phyloP scores from a whole-genome alignment of 2,888 invertebrate species.

The Ptilodon capucinus region DNA sequence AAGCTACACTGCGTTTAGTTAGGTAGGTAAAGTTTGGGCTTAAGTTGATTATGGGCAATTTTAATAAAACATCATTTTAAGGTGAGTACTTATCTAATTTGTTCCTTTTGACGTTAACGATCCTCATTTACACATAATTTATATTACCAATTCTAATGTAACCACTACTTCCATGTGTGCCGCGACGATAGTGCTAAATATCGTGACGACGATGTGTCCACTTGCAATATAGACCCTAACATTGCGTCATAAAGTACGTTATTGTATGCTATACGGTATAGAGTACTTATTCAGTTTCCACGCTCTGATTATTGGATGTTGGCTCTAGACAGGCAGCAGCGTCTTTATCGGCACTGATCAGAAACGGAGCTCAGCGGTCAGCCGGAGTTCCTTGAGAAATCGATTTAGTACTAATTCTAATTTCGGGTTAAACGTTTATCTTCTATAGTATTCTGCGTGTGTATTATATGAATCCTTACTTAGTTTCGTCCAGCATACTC shows the following conservation, averaged over 20 bases:
- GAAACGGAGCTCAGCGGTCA: constrained; percentile 56
- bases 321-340: constrained; percentile 80
- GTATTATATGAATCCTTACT: too few relatives aligned
- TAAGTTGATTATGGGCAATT: too few relatives aligned
- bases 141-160: constrained; percentile 15
- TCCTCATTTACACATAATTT: constrained; percentile 14
- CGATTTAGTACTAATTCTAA: constrained; percentile 29
- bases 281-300: constrained; percentile 76
- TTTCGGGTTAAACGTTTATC: too few relatives aligned
- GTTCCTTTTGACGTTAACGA: not conserved
- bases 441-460: too few relatives aligned
- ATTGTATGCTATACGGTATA: constrained; percentile 46
- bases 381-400: constrained; percentile 57
- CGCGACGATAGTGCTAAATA: constrained; percentile 25
- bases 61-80: too few relatives aligned
- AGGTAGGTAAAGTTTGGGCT: too few relatives aligned
- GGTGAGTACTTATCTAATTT: not conserved
- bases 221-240: constrained; percentile 41
- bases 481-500: too few relatives aligned
- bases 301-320: constrained; percentile 83
- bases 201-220: constrained; percentile 13
- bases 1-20: too few relatives aligned
- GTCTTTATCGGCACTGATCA: constrained; percentile 78
- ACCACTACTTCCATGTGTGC: constrained; percentile 33
- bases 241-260: constrained; percentile 44